A percentile compares a stretch with the other conserved stretches of the same genome.
These are phyloP conservation scores for Patella depressa DNA, from an alignment of 2,888 invertebrate species.

Conservation along the genomic window DNA sequence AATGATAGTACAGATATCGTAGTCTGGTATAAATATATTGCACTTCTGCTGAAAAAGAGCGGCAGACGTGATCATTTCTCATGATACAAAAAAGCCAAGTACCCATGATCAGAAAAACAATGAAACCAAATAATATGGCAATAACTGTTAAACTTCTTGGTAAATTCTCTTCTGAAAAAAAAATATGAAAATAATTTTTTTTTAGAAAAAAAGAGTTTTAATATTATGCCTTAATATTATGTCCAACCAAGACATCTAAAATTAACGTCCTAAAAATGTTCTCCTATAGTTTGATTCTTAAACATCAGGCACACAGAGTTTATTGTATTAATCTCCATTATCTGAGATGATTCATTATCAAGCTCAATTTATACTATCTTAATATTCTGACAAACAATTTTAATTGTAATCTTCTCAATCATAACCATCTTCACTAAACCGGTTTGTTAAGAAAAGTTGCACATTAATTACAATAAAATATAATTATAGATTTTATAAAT, in stretches of 20 bases:
- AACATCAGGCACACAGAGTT: no score
- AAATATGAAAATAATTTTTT: slow-evolving; percentile 12
- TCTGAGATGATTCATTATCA: no score
- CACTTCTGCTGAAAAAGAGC: slow-evolving; percentile 39
- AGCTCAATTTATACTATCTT: no score
- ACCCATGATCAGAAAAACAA: slow-evolving; percentile 50
- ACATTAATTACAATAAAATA: no score
- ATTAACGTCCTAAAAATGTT: neutral
- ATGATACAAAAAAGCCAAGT: slow-evolving; percentile 55
- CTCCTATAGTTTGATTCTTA: no score
- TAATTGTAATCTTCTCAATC: no score
- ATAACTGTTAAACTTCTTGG: slow-evolving; percentile 48
- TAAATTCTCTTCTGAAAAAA: slow-evolving; percentile 54
- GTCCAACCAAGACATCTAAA: no score
- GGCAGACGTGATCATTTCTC: slow-evolving; percentile 26
- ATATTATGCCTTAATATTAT: neutral
- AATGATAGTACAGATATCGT: slow-evolving; percentile 55
- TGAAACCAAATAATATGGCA: slow-evolving; percentile 47
- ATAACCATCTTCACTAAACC: no score
- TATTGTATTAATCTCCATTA: no score
- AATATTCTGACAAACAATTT: no score
- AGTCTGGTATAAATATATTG: slow-evolving; percentile 43
- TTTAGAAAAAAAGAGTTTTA: neutral
- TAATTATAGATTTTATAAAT: no score
- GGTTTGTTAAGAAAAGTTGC: no score